phyloP scores from a whole-genome alignment of 64 coral and sea anemone species.

The Dendronephthya gigantea region DNA sequence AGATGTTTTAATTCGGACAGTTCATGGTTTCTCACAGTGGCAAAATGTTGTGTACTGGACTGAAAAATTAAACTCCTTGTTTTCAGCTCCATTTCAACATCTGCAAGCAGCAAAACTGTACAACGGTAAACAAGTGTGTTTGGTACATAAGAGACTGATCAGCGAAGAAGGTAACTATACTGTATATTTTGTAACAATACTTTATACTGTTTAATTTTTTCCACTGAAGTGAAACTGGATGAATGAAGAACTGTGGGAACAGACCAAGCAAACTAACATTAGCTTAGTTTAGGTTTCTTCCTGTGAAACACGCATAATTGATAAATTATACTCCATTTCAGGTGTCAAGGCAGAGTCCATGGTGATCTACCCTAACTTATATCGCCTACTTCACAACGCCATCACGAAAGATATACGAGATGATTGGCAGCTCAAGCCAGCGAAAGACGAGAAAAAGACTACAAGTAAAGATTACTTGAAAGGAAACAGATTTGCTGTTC shows the following conservation, averaged over 20 bases:
- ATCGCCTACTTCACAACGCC: not conserved
- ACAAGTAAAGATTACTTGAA: not conserved
- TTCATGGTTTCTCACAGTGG: not conserved
- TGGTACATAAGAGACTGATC: not conserved
- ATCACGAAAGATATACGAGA: not conserved
- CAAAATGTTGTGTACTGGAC: not conserved
- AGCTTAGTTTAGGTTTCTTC: too few species aligned
- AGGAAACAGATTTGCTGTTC: not conserved
- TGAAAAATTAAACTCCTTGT: constrained; percentile 1
- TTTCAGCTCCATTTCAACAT: not conserved
- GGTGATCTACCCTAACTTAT: not conserved
- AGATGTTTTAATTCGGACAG: not conserved
- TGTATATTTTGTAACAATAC: too few species aligned
- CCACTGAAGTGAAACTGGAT: too few species aligned
- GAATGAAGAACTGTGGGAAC: too few species aligned
- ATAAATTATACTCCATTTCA: not conserved
- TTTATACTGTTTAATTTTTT: too few species aligned
- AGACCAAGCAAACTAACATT: too few species aligned
- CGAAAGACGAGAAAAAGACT: not conserved
- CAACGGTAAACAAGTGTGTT: not conserved
- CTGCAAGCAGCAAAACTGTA: not conserved
- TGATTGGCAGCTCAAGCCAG: not conserved
- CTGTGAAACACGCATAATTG: too few species aligned
- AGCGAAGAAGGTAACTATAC: not conserved
- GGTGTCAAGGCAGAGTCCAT: not conserved